Evolutionary conservation across 2,797 vertebrate species (phyloP).

Genomic region (Aldrovandia affinis): DNA sequence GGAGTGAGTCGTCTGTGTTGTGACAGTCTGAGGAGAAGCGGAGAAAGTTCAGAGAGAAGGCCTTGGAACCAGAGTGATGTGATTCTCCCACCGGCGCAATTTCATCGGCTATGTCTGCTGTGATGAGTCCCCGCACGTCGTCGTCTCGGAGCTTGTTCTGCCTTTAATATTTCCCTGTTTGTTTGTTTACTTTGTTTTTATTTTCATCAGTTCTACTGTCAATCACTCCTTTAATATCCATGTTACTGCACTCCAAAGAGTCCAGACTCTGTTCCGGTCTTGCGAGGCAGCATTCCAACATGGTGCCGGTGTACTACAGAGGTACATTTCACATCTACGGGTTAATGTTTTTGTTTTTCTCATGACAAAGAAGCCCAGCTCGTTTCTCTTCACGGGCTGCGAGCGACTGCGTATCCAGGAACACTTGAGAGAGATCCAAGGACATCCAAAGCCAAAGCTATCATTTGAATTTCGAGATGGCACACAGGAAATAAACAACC

Average conservation of each 20-base stretch:
- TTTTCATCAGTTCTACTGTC: not conserved
- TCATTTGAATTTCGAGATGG: constrained; percentile 2
- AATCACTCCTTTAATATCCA: not conserved
- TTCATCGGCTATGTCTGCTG: not conserved
- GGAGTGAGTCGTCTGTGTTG: not conserved
- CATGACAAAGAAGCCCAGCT: too few relatives aligned
- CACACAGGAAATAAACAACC: not conserved
- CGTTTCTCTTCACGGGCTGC: not conserved
- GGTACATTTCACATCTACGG: not conserved
- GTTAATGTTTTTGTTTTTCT: not conserved
- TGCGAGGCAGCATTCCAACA: too few relatives aligned
- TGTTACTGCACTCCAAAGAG: not conserved
- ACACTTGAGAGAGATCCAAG: not conserved
- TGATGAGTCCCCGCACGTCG: not conserved
- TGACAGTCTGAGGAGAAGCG: not conserved
- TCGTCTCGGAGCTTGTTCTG: not conserved
- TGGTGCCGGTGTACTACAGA: too few relatives aligned
- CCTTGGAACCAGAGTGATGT: not conserved
- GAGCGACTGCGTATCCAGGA: not conserved
- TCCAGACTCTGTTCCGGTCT: not conserved
- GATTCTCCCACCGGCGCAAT: not conserved
- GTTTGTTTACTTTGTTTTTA: not conserved
- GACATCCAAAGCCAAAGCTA: not conserved
- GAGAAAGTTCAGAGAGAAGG: not conserved
- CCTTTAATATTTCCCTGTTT: not conserved